Percentiles rank a stretch among this genome's conserved stretches.
phyloP scores from a whole-genome alignment of 2,888 invertebrate genomes.

The Eumerus sabulonum region DNA sequence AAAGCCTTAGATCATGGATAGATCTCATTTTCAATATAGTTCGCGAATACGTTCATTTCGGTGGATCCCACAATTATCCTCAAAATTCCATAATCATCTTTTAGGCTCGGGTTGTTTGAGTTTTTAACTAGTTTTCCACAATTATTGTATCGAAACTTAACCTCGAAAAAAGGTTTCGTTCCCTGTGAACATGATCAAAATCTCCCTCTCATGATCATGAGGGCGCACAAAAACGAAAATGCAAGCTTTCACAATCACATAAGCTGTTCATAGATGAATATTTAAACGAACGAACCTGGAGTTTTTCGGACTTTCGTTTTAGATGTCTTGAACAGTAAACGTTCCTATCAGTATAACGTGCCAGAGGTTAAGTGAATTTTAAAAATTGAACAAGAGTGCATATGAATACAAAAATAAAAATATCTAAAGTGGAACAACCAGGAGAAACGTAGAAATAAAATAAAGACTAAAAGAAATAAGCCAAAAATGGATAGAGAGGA shows the following conservation, averaged over 20 bases:
- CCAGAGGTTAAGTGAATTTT: neutral
- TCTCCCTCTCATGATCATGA: too few species aligned
- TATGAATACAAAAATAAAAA: slow-evolving; percentile 7
- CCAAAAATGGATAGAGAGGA: slow-evolving; percentile 86
- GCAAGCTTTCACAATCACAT: slow-evolving; percentile 28
- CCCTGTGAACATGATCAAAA: too few species aligned
- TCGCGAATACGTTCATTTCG: too few species aligned
- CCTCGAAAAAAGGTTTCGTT: too few species aligned
- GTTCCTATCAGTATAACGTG: slow-evolving; percentile 1
- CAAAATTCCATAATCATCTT: too few species aligned
- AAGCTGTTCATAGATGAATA: slow-evolving; percentile 20
- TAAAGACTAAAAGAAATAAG: slow-evolving; percentile 24
- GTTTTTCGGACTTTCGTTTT: slow-evolving; percentile 40
- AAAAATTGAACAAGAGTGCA: neutral
- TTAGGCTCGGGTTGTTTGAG: too few species aligned
- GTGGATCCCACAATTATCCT: too few species aligned
- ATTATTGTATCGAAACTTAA: too few species aligned
- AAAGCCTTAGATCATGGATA: too few species aligned
- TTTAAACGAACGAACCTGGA: slow-evolving; percentile 50
- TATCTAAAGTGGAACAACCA: slow-evolving; percentile 28
- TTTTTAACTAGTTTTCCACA: too few species aligned
- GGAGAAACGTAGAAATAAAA: neutral
- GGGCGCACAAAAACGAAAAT: neutral
- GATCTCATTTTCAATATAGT: too few species aligned
- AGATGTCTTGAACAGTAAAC: slow-evolving; percentile 30